A percentile compares a stretch with the other conserved stretches of the same genome.
Evolutionary conservation across 1,140 invertebrate species (phyloP).

Genomic region (Nautilus pompilius): DNA sequence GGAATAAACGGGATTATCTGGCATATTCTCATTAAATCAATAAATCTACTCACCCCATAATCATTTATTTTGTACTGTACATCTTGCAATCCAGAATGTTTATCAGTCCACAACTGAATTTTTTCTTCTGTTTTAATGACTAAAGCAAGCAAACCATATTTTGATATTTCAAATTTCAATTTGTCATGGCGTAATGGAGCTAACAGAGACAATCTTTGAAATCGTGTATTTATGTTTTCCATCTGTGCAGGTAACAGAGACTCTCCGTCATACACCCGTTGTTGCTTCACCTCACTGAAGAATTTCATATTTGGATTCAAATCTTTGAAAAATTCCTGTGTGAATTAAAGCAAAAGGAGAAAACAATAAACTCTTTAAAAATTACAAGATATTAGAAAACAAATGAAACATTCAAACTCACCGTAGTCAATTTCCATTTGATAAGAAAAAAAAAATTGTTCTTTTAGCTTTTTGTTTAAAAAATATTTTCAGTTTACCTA

Average conservation of each 20-base stretch:
- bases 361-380: background rate
- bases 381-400: background rate
- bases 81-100: slow-evolving; percentile 80
- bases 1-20: too few species aligned
- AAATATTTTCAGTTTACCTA: too few species aligned
- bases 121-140: slow-evolving; percentile 85
- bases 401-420: too few species aligned
- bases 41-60: too few species aligned
- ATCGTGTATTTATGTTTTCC: slow-evolving; percentile 72
- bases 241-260: slow-evolving; percentile 73
- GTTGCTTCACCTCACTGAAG: slow-evolving; percentile 62
- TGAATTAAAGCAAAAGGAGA: slow-evolving; percentile 19
- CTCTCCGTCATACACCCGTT: slow-evolving; percentile 44
- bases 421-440: too few species aligned
- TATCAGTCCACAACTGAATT: slow-evolving; percentile 81
- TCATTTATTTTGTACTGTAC: slow-evolving; percentile 81
- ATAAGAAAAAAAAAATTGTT: too few species aligned
- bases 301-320: slow-evolving; percentile 72
- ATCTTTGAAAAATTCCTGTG: slow-evolving; percentile 77
- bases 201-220: slow-evolving; percentile 57
- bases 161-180: slow-evolving; percentile 44
- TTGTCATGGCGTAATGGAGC: slow-evolving; percentile 30
- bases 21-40: too few species aligned
- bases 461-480: too few species aligned
- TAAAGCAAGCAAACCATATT: slow-evolving; percentile 67